These are phyloP conservation scores for Onychostruthus taczanowskii DNA, from an alignment of 2,113 vertebrate species.

Conservation along the genomic window DNA sequence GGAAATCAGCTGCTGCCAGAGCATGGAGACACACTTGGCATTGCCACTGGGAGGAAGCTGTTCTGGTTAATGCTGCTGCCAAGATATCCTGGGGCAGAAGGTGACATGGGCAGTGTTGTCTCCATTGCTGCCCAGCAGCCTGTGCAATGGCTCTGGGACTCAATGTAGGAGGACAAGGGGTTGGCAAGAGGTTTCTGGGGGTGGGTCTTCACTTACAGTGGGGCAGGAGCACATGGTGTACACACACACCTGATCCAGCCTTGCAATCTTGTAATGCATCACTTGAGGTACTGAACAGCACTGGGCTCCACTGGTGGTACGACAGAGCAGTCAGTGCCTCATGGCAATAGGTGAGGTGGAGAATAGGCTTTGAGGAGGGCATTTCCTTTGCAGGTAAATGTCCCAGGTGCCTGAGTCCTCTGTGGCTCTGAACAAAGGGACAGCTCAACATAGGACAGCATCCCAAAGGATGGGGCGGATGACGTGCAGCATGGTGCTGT, in stretches of 20 bases:
- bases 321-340: not conserved
- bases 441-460: not conserved
- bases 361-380: not conserved
- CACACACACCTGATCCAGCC: fast-evolving
- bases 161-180: not conserved
- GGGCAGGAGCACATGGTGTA: not conserved
- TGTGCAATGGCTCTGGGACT: not conserved
- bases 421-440: not conserved
- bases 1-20: not conserved
- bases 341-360: fast-evolving
- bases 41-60: not conserved
- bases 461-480: fast-evolving
- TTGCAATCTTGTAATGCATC: not conserved
- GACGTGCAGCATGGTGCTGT: not conserved
- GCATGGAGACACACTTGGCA: not conserved
- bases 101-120: not conserved
- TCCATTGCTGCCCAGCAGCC: not conserved
- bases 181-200: not conserved
- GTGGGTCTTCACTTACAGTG: not conserved
- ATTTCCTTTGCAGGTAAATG: not conserved
- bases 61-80: not conserved
- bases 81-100: not conserved
- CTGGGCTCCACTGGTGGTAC: not conserved
- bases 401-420: not conserved
- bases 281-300: not conserved